phyloP scores from a whole-genome alignment of 1,140 invertebrate species.

The Bombus turneri region DNA sequence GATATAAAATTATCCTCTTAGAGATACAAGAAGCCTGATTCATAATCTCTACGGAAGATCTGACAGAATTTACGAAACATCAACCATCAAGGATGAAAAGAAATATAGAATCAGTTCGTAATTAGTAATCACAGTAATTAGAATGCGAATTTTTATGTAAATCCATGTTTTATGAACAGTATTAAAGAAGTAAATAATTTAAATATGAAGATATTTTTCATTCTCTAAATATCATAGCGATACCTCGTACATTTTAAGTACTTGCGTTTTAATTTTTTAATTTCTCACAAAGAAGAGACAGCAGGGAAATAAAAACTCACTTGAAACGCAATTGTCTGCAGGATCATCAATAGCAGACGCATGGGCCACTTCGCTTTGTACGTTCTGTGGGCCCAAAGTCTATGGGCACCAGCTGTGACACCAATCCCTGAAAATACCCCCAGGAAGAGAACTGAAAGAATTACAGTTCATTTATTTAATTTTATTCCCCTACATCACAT shows the following conservation, averaged over 20 bases:
- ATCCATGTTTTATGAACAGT: neutral
- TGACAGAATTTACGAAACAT: neutral
- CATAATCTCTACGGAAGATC: neutral
- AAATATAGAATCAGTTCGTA: neutral
- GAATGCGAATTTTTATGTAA: too few species aligned
- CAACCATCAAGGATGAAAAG: neutral
- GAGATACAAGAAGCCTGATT: neutral
- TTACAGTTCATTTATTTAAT: neutral
- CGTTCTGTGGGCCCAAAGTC: slow-evolving; percentile 93
- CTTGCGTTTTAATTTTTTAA: too few species aligned
- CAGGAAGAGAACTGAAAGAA: slow-evolving; percentile 67
- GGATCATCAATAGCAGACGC: slow-evolving; percentile 87
- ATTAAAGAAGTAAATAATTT: too few species aligned
- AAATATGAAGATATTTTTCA: too few species aligned
- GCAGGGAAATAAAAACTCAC: slow-evolving; percentile 79
- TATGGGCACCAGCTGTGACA: slow-evolving; percentile 94
- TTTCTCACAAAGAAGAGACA: too few species aligned
- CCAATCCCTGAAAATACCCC: slow-evolving; percentile 84
- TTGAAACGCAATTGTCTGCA: slow-evolving; percentile 92
- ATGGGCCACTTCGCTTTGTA: slow-evolving; percentile 94
- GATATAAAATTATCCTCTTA: neutral
- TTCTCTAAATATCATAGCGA: too few species aligned
- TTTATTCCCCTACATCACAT: neutral
- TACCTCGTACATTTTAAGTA: too few species aligned
- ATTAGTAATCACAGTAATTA: too few species aligned